Base-by-base conservation (phyloP, 2,113 vertebrate species). In the Gadus chalcogrammus region DNA sequence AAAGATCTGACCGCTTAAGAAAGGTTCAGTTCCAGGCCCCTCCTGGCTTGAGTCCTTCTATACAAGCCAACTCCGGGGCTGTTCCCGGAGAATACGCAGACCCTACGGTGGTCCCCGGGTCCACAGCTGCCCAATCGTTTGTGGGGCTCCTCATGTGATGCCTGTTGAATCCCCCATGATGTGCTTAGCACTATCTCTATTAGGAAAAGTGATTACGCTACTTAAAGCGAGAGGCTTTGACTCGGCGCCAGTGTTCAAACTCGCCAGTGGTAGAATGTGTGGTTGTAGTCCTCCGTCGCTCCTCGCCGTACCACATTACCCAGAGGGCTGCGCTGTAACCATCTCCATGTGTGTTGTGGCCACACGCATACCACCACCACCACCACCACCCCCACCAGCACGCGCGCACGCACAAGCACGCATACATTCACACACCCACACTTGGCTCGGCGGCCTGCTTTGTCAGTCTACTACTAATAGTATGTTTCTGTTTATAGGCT, bases 401-500 rank as follows among this genome's bases (percentile, higher is more conserved):
- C n/a, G 5, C 20, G 9, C n/a, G 16, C 17, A 12, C 13, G 24
- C 15, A 6, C n/a, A 4, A 56, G 27, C 76, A 77, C 76, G 72
- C 76, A 73, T 70, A 31, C 52, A 56, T 28, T 15, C 64, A 48
- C 64, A 22, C 70, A 48, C 77, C 72, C 64, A 22, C 70, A 48
- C 77, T 73, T 77, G 79, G 81, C 87, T 84, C 53, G 13, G 28
- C 81, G 84, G 85, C 82, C 75, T 91, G 91, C 89, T 91, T 91
- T 90, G 91, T 92, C 88, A 90, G 87, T 88, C 89, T 86, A 78
- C 83, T 81, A 87, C 87, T 92, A 91, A 92, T 91, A 84, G 84
- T 81, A 88, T 90, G 90, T 89, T 93, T 83, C 89, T 89, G 90
- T 92, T 92, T 90, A 91, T 92, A 92, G 89, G 84, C 79, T 77